Evolutionary conservation across 2,113 vertebrate species (phyloP).

Genomic region (Muntiacus muntjak): DNA sequence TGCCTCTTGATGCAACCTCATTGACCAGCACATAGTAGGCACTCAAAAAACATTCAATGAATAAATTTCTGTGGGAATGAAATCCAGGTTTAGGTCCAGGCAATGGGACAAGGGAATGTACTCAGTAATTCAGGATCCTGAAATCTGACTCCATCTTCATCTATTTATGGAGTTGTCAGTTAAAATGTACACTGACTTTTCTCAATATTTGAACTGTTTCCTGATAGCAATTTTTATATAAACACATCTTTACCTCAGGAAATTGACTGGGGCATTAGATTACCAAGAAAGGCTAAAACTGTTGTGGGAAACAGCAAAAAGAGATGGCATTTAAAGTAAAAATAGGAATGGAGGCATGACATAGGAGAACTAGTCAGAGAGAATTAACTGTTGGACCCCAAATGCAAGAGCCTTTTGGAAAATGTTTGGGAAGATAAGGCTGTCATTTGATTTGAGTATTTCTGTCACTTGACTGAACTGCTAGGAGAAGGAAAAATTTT

Average conservation of each 20-base stretch:
- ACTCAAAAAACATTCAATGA: background rate
- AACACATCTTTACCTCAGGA: constrained; percentile 59
- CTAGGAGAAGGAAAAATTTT: background rate
- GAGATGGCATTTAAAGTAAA: constrained; percentile 40
- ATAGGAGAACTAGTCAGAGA: background rate
- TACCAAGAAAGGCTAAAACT: constrained; percentile 57
- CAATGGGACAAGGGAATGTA: background rate
- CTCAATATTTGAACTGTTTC: constrained; percentile 36
- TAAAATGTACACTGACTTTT: constrained; percentile 50
- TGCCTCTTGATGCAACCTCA: background rate
- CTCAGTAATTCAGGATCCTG: background rate
- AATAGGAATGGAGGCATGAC: constrained; percentile 35
- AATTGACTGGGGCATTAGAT: constrained; percentile 35
- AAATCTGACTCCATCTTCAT: constrained; percentile 18
- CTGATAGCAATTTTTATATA: constrained; percentile 57
- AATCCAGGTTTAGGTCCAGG: background rate
- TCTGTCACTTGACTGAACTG: background rate
- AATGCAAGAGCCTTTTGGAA: background rate
- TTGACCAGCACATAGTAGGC: background rate
- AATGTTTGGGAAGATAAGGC: constrained; percentile 38
- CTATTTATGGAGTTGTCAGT: constrained; percentile 52
- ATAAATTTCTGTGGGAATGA: background rate
- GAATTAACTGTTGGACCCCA: background rate
- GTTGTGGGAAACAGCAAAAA: constrained; percentile 46
- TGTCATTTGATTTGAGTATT: background rate